Evolutionary conservation across 2,113 vertebrate species (phyloP).

Genomic region (Tapirus terrestris): DNA sequence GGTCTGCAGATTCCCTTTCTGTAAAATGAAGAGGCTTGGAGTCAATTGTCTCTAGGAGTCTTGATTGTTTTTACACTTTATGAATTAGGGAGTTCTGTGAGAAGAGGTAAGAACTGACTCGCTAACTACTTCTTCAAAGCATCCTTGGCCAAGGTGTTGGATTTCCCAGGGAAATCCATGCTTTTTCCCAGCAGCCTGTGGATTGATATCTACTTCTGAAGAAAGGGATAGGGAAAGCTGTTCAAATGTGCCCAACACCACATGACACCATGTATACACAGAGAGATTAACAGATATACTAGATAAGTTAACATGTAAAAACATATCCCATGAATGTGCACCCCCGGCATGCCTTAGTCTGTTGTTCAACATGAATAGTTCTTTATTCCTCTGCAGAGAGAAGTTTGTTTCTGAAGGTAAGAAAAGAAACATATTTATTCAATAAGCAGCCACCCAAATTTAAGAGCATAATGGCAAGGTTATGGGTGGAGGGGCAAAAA

Average conservation of each 20-base stretch:
- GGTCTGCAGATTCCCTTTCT: neutral
- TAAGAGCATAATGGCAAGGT: neutral
- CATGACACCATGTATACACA: accelerated
- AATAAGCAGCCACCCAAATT: neutral
- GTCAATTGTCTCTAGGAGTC: neutral
- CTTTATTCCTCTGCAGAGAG: neutral
- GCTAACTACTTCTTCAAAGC: neutral
- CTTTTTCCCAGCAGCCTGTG: neutral
- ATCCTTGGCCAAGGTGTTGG: neutral
- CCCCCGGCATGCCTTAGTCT: neutral
- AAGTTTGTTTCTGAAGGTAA: neutral
- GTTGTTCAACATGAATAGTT: neutral
- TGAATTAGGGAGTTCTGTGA: neutral
- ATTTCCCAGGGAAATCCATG: neutral
- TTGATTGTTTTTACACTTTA: neutral
- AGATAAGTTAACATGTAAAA: neutral
- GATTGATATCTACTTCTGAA: neutral
- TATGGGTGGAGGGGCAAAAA: neutral
- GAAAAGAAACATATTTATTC: neutral
- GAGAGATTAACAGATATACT: neutral
- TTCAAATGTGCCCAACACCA: neutral
- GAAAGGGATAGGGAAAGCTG: neutral
- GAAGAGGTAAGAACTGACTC: neutral
- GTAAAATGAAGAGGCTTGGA: neutral
- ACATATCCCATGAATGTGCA: accelerated